These are phyloP conservation scores for Drosophila peninsularis DNA, from an alignment of 2,888 invertebrate species.

Conservation along the genomic window DNA sequence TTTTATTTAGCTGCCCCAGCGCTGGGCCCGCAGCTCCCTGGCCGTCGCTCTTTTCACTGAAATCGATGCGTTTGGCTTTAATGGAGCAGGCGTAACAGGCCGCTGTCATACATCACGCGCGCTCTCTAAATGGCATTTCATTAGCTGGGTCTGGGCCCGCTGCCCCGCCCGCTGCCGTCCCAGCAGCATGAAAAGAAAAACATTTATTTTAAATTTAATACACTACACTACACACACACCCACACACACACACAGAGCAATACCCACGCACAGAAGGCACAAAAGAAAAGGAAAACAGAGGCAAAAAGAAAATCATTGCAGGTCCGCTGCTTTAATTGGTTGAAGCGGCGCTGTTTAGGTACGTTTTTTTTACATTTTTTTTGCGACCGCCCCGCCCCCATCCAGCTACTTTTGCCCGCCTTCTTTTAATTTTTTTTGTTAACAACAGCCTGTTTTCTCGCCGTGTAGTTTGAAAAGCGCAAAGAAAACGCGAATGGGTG, in stretches of 20 bases:
- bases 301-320: slow-evolving; percentile 31
- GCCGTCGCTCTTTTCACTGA: not conserved
- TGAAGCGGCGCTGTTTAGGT: slow-evolving; percentile 38
- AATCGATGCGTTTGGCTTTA: slow-evolving; percentile 47
- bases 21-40: not conserved
- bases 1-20: slow-evolving; percentile 39
- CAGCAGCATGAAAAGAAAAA: slow-evolving; percentile 52
- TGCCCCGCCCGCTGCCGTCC: slow-evolving; percentile 7
- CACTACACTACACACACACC: slow-evolving; percentile 46
- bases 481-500: slow-evolving; percentile 61
- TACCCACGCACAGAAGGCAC: slow-evolving; percentile 30
- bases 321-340: slow-evolving; percentile 66
- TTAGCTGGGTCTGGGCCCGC: slow-evolving; percentile 49
- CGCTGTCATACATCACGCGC: slow-evolving; percentile 64
- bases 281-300: slow-evolving; percentile 26
- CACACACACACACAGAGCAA: slow-evolving; percentile 12
- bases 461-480: slow-evolving; percentile 65
- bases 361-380: slow-evolving; percentile 2
- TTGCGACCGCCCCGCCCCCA: not conserved
- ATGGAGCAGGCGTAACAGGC: slow-evolving; percentile 34
- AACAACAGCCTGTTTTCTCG: not conserved
- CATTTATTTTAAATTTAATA: slow-evolving; percentile 77
- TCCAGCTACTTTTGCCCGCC: not conserved
- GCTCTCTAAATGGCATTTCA: slow-evolving; percentile 65
- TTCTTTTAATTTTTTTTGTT: slow-evolving; percentile 2